Percentiles rank a stretch among this genome's conserved stretches.
These are phyloP conservation scores for Dinomys branickii DNA, from an alignment of 2,113 vertebrate species.

Conservation along the genomic window DNA sequence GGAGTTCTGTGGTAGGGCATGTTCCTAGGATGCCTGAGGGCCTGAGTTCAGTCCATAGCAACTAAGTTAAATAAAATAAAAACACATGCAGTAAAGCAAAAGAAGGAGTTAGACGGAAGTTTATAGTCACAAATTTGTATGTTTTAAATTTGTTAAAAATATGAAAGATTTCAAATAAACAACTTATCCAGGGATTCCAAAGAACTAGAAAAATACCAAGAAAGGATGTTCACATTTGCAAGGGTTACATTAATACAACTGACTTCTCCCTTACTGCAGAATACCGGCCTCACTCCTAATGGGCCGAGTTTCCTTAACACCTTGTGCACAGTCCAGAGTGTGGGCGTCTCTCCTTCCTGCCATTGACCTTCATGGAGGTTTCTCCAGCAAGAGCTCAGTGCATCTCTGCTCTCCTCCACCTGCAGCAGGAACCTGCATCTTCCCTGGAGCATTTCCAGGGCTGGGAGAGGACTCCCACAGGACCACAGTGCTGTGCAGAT, in stretches of 20 bases:
- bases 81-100: background rate
- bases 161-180: too few relatives aligned
- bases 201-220: background rate
- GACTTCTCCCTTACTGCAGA: background rate
- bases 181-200: too few relatives aligned
- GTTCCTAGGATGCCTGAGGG: background rate
- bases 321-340: accelerated
- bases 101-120: background rate
- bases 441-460: background rate
- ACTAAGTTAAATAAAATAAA: background rate
- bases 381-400: too few relatives aligned
- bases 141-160: too few relatives aligned
- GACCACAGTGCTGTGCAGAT: accelerated
- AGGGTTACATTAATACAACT: background rate
- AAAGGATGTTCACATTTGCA: background rate
- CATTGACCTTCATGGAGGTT: background rate
- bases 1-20: background rate
- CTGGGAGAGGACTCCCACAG: accelerated
- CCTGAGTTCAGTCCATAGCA: background rate
- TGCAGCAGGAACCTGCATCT: background rate
- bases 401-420: background rate
- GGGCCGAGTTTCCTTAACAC: background rate
- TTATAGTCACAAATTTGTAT: background rate
- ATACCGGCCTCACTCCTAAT: background rate
- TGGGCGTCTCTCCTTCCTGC: background rate